Evolutionary conservation across 2,888 invertebrate species (phyloP), one percentile per base, ranked within the genome.

Genomic region (Agrochola macilenta): DNA sequence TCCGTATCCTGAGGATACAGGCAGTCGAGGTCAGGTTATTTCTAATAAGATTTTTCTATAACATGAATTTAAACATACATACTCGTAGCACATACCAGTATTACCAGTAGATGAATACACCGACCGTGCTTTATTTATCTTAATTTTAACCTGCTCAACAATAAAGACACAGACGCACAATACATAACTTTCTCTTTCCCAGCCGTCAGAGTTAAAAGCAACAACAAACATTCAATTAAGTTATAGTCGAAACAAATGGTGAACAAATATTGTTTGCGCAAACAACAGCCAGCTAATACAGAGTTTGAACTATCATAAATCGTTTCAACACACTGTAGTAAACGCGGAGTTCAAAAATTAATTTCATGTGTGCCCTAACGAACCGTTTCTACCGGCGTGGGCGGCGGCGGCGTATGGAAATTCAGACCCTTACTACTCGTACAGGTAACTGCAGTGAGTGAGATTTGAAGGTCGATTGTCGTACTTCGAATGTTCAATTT

Each of bases 321-420:
- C 78, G 71, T 73, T 79, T 65, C 61, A 79, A 76, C 74, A 73
- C 58, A 60, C 63, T 54, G 43, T 69, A 69, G 54, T 65, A n/a
- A 69, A 63, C 23, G 52, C n/a, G 23, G 69, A 69, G 39, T 87
- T 88, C 83, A 88, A 85, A 88, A 88, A 88, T 88, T 88, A 84
- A 85, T 87, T 82, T 79, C 71, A 70, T 66, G 35, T 81, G 77
- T 39, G 76, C 81, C 69, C 66, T 82, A 86, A 84, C 76, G 79
- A 84, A 73, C 74, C 35, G 52, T 63, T 26, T 65, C 46, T 39
- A 76, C 69, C 9, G 30, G 63, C 57, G 75, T 69, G n/a, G n/a
- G n/a, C n/a, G n/a, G n/a, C n/a, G n/a, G 43, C 43, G 30, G 63
- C 57, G 74, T 69, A 77, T 77, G 76, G 75, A 72, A 86, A 81